phyloP scores from a whole-genome alignment of 2,888 invertebrate genomes.

The Caenorhabditis becei region DNA sequence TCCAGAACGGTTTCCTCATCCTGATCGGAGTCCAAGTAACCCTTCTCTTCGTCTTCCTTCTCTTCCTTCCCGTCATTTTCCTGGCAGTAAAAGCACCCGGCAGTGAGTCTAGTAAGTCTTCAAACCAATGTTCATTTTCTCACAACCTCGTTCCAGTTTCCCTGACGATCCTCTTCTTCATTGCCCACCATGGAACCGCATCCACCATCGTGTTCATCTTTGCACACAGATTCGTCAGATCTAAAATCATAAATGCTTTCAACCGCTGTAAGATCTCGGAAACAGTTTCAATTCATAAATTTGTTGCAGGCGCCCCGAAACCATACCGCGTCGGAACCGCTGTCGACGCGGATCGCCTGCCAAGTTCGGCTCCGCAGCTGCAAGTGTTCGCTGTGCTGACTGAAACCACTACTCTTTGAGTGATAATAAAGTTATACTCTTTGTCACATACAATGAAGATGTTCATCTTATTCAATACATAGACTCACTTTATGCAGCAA shows the following conservation, averaged over 20 bases:
- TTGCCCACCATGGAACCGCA: constrained; percentile 38
- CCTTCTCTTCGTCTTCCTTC: constrained; percentile 33
- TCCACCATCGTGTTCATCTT: constrained; percentile 48
- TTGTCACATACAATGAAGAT: no score
- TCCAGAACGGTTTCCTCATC: constrained; percentile 26
- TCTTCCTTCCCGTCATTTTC: constrained; percentile 23
- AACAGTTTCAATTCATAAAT: neutral
- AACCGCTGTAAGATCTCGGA: constrained; percentile 20
- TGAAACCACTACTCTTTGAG: constrained; percentile 19
- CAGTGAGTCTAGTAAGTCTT: constrained; percentile 16
- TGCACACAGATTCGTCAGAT: constrained; percentile 45
- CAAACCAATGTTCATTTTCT: no score
- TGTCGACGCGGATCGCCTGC: constrained; percentile 31
- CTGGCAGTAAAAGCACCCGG: constrained; percentile 36
- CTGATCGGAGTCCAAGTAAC: constrained; percentile 29
- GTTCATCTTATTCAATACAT: no score
- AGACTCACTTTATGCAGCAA: no score
- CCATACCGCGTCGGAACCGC: constrained; percentile 27
- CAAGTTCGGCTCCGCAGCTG: constrained; percentile 16
- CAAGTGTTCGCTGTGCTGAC: constrained; percentile 50
- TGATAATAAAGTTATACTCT: no score
- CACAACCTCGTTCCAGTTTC: constrained; percentile 43
- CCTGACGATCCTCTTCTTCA: constrained; percentile 30
- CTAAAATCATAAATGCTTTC: constrained; percentile 16
- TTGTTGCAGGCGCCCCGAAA: constrained; percentile 27